phyloP scores from a whole-genome alignment of 1,140 invertebrate genomes.

The Ceratina calcarata region DNA sequence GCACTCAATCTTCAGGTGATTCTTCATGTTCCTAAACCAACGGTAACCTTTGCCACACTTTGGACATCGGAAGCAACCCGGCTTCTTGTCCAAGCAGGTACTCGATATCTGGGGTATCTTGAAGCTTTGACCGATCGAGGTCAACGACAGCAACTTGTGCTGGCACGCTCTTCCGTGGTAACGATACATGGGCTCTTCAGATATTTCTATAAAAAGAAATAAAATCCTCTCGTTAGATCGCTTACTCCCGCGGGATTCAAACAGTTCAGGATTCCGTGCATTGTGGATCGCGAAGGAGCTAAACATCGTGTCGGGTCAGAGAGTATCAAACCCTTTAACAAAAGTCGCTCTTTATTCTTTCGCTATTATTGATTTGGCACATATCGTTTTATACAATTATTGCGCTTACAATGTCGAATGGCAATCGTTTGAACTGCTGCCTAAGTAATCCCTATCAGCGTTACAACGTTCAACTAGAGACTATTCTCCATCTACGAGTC shows the following conservation, averaged over 20 bases:
- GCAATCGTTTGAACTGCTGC: too few relatives aligned
- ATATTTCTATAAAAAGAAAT: conserved; percentile 42
- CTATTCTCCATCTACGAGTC: not conserved
- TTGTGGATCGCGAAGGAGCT: too few relatives aligned
- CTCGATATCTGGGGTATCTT: conserved; percentile 20
- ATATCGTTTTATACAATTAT: not conserved
- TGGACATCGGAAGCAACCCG: conserved; percentile 76
- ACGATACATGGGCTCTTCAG: conserved; percentile 8
- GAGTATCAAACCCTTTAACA: conserved; percentile 16
- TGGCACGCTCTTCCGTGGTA: conserved; percentile 1
- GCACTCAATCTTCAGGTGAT: conserved; percentile 80
- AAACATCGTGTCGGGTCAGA: not conserved
- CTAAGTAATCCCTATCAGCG: not conserved
- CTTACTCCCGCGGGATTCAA: too few relatives aligned
- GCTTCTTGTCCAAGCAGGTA: conserved; percentile 65
- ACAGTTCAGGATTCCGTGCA: too few relatives aligned
- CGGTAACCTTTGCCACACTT: conserved; percentile 81
- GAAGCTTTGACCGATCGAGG: not conserved
- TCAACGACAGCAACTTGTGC: not conserved
- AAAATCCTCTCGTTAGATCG: not conserved
- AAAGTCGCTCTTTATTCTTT: conserved; percentile 32
- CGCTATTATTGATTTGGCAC: conserved; percentile 27
- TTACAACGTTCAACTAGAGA: not conserved
- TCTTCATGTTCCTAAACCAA: conserved; percentile 79
- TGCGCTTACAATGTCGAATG: not conserved